A percentile compares a stretch with the other conserved stretches of the same genome.
These are phyloP conservation scores for Hedya salicella DNA, from an alignment of 2,888 invertebrate genomes.

Conservation along the genomic window DNA sequence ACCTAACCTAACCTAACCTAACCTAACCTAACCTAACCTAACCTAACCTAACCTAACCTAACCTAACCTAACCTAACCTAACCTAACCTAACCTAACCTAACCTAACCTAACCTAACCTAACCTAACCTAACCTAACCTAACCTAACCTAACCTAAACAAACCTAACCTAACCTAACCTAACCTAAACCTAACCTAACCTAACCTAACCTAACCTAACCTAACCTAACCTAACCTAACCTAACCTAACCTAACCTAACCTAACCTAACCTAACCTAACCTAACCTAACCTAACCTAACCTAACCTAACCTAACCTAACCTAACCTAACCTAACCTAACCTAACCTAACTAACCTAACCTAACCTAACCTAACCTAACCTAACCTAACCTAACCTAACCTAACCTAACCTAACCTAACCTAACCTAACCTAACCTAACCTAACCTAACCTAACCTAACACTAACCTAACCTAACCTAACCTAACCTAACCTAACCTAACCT, in stretches of 20 bases:
- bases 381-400: slow-evolving; percentile 43
- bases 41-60: not conserved
- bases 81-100: slow-evolving; percentile 33
- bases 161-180: slow-evolving; percentile 42
- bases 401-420: slow-evolving; percentile 40
- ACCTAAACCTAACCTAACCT: slow-evolving; percentile 39
- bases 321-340: too few relatives aligned
- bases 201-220: slow-evolving; percentile 43
- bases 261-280: slow-evolving; percentile 43
- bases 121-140: slow-evolving; percentile 7
- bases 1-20: slow-evolving; percentile 7
- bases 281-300: too few relatives aligned
- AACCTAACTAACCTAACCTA: too few relatives aligned
- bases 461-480: slow-evolving; percentile 43
- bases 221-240: slow-evolving; percentile 42
- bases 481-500: slow-evolving; percentile 43
- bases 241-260: slow-evolving; percentile 37
- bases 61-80: slow-evolving; percentile 7
- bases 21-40: slow-evolving; percentile 7
- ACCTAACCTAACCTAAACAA: slow-evolving; percentile 41
- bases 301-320: too few relatives aligned
- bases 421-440: slow-evolving; percentile 41
- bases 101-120: slow-evolving; percentile 35
- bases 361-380: slow-evolving; percentile 44
- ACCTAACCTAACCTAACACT: too few relatives aligned